Evolutionary conservation across 2,888 invertebrate genomes (phyloP).

Genomic region (Amblyjoppa proteus): DNA sequence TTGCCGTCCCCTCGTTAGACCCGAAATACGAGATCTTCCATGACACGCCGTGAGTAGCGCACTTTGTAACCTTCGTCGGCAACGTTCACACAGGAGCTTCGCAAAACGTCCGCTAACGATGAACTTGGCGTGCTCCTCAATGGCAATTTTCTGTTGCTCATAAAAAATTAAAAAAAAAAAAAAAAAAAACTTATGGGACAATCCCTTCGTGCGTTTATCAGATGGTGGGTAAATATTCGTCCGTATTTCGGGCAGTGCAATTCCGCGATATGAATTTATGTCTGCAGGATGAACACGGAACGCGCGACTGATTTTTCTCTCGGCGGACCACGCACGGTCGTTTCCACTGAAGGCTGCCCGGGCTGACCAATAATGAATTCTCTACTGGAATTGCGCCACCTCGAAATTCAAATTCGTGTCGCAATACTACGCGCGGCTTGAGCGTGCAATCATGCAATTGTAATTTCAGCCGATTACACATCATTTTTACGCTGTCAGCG

Average conservation of each 20-base stretch:
- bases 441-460: too few relatives aligned
- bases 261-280: neutral
- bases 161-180: neutral
- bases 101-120: neutral
- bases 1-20: slow-evolving; percentile 60
- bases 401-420: neutral
- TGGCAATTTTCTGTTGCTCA: neutral
- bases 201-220: neutral
- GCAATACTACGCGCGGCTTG: neutral
- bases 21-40: slow-evolving; percentile 53
- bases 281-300: neutral
- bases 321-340: slow-evolving; percentile 9
- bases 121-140: neutral
- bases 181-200: neutral
- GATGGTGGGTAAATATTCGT: neutral
- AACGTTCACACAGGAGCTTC: neutral
- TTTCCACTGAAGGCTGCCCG: slow-evolving; percentile 28
- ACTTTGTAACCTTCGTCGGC: slow-evolving; percentile 3
- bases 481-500: neutral
- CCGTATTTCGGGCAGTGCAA: too few relatives aligned
- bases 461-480: neutral
- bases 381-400: neutral
- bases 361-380: slow-evolving; percentile 15
- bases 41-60: slow-evolving; percentile 52
- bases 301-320: neutral